Percentiles rank a stretch among this genome's conserved stretches.
These are phyloP conservation scores for Lycocerus yunnanus DNA, from an alignment of 2,888 invertebrate species.

Conservation along the genomic window DNA sequence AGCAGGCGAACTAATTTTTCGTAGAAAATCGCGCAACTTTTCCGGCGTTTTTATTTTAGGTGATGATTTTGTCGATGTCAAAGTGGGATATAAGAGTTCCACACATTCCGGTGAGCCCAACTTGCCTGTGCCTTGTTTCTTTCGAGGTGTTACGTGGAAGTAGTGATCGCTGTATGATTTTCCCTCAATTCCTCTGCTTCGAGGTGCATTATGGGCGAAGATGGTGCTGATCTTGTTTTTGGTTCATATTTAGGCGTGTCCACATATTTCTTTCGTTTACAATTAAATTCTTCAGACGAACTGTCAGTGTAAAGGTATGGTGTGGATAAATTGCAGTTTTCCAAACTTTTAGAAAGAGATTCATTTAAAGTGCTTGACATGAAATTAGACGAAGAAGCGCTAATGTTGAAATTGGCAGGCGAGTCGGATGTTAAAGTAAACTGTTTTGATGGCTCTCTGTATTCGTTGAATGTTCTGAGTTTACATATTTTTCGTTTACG, in stretches of 20 bases:
- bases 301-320: conserved; percentile 31
- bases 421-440: background rate
- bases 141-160: conserved; percentile 13
- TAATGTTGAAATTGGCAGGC: conserved; percentile 10
- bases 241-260: conserved; percentile 14
- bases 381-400: conserved; percentile 34
- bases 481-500: conserved; percentile 41
- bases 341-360: conserved; percentile 44
- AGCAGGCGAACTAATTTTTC: conserved; percentile 39
- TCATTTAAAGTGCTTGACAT: conserved; percentile 48
- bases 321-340: conserved; percentile 40
- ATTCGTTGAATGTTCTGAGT: background rate
- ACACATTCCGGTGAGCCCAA: conserved; percentile 43
- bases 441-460: background rate
- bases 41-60: conserved; percentile 35
- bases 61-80: conserved; percentile 31
- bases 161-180: conserved; percentile 21
- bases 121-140: conserved; percentile 18
- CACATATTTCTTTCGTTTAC: conserved; percentile 9
- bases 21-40: conserved; percentile 35
- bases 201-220: conserved; percentile 20
- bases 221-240: conserved; percentile 25
- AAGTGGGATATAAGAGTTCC: conserved; percentile 47
- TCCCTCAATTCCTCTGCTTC: background rate
- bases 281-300: conserved; percentile 7